Conservation (phyloP, 2,797 vertebrate species). For the Sebastes matsubarae region DNA sequence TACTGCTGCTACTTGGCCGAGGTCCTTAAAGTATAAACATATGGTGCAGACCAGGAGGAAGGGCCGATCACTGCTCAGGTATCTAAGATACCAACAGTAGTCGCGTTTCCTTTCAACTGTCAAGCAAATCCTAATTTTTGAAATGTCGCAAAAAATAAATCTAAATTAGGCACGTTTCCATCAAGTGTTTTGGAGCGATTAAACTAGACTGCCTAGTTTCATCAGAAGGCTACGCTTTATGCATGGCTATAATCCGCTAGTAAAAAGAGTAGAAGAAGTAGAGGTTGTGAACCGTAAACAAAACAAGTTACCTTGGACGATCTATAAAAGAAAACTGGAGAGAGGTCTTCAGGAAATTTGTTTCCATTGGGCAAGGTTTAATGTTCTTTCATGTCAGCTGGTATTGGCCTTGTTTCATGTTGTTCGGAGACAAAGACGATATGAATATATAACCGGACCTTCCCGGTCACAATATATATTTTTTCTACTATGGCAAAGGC, state of each 20-base stretch:
- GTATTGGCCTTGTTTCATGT: not conserved
- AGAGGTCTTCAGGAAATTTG: too few relatives aligned
- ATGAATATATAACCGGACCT: too few relatives aligned
- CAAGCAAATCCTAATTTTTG: not conserved
- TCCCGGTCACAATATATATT: too few relatives aligned
- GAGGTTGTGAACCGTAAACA: too few relatives aligned
- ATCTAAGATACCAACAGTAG: not conserved
- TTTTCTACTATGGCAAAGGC: too few relatives aligned
- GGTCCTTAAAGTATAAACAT: not conserved
- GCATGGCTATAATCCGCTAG: not conserved
- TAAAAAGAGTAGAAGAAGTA: not conserved
- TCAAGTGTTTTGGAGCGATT: not conserved
- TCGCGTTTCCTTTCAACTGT: not conserved
- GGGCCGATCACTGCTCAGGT: not conserved
- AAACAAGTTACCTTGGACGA: too few relatives aligned
- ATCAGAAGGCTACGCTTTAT: not conserved
- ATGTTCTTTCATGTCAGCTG: too few relatives aligned
- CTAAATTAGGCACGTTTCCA: not conserved
- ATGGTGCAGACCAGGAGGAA: not conserved
- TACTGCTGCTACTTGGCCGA: constrained; percentile 6
- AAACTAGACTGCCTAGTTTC: not conserved
- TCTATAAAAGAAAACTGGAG: too few relatives aligned
- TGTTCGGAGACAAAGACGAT: too few relatives aligned
- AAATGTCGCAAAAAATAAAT: not conserved
- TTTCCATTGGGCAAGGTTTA: too few relatives aligned